Evolutionary conservation across 1,140 invertebrate species (phyloP).

Genomic region (Cydia fagiglandana): DNA sequence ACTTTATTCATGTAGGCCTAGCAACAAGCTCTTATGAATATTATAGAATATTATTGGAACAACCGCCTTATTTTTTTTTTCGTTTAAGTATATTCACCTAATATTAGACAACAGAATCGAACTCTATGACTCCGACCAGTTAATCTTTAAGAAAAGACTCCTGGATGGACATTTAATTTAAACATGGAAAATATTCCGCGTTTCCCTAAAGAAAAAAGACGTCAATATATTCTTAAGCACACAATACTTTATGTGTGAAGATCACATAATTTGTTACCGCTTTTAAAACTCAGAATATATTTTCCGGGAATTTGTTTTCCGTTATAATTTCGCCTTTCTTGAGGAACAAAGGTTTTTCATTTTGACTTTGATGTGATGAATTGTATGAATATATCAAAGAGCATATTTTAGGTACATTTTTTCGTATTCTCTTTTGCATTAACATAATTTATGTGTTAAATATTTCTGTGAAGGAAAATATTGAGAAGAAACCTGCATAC

Average conservation of each 20-base stretch:
- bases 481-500: too few species aligned
- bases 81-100: too few species aligned
- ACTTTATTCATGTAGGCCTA: too few species aligned
- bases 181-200: too few species aligned
- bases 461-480: not conserved
- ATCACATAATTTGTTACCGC: not conserved
- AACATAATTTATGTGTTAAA: not conserved
- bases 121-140: too few species aligned
- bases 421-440: not conserved
- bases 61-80: too few species aligned
- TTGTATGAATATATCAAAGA: not conserved
- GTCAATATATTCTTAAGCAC: not conserved
- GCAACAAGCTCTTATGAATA: too few species aligned
- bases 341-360: conserved; percentile 1
- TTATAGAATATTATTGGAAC: too few species aligned
- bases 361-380: conserved; percentile 14
- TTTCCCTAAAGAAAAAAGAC: not conserved
- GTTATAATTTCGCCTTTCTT: conserved; percentile 2
- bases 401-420: not conserved
- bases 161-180: too few species aligned
- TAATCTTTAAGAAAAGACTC: too few species aligned
- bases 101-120: too few species aligned
- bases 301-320: not conserved
- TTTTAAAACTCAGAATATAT: not conserved
- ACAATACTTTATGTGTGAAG: not conserved